Evolutionary conservation across 2,888 invertebrate genomes (phyloP).

Genomic region (Drosophila niveifrons): DNA sequence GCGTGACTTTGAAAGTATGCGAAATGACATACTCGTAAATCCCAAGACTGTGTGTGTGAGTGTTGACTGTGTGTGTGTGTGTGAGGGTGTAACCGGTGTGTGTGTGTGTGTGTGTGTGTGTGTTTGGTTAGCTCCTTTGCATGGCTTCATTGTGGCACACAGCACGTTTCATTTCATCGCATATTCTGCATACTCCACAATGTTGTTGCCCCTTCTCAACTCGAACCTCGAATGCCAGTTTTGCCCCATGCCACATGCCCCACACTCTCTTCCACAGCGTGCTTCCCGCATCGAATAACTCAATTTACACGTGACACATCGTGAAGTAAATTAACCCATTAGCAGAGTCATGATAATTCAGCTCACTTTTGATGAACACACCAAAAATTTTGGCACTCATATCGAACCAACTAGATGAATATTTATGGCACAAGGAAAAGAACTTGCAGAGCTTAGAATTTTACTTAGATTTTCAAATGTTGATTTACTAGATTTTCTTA

Average conservation of each 20-base stretch:
- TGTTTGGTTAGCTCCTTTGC: conserved; percentile 65
- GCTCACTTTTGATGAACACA: not conserved
- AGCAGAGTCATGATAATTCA: conserved; percentile 34
- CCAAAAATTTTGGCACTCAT: not conserved
- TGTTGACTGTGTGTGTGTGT: conserved; percentile 14
- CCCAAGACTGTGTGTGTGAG: conserved; percentile 27
- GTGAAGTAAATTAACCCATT: conserved; percentile 66
- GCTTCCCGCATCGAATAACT: conserved; percentile 62
- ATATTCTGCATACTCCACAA: conserved; percentile 49
- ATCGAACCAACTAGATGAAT: not conserved
- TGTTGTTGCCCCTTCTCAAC: conserved; percentile 6
- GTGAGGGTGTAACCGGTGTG: conserved; percentile 10
- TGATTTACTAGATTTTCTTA: not conserved
- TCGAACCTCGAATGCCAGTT: not conserved
- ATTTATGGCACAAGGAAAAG: not conserved
- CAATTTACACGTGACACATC: conserved; percentile 79
- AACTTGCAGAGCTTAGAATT: not conserved
- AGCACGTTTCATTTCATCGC: conserved; percentile 80
- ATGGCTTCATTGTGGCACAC: conserved; percentile 79
- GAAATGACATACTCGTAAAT: conserved; percentile 77
- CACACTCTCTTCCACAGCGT: not conserved
- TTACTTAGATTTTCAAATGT: not conserved
- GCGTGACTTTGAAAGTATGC: conserved; percentile 77
- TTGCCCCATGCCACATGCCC: not conserved
- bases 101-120: conserved; percentile 28